Evolutionary conservation across 1,140 invertebrate genomes (phyloP), one percentile per base, ranked within the genome.

Genomic region (Nymphalis io): DNA sequence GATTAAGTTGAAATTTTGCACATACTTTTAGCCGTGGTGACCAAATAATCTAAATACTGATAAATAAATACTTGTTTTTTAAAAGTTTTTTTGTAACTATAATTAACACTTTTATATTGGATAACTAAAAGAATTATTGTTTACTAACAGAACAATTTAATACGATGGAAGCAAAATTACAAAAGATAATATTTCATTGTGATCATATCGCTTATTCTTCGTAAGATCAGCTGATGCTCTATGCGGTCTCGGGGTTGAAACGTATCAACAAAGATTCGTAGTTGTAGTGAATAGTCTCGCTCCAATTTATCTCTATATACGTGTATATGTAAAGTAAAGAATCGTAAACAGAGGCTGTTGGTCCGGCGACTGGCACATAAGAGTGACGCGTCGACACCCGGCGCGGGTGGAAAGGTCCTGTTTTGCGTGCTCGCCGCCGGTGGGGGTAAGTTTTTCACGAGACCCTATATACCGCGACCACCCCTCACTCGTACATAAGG

Each of bases 371-470:
- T 59, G 67, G 71, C 73, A 75, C 79, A 80, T 82, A 83, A 79
- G 81, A 80, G 72, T 78, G 82, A 77, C 79, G 83, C 75, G 81
- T 82, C 78, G 79, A 82, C 78, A 79, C 68, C 68, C 68, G 53
- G 16, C 75, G 75, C 79, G 73, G 84, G 84, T 85, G 83, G 85
- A 84, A 68, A 84, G 83, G 89, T 89, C 89, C 89, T 89, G 85
- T 91, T 89, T 89, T 89, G 89, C 87, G 89, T 90, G 87, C 79
- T 88, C 89, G 81, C 76, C 78, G 78, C 79, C 77, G 68, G 81
- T 81, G 87, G 85, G 87, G 87, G 86, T 88, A 91, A 91, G 89
- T 91, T 91, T 91, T 91, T 91, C 89, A 91, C 87, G 84, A 90
- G 87, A 85, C 89, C 87, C 83, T 91, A 91, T 91, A 85, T 91